phyloP scores from a whole-genome alignment of 2,888 invertebrate species.

The Pteria penguin region DNA sequence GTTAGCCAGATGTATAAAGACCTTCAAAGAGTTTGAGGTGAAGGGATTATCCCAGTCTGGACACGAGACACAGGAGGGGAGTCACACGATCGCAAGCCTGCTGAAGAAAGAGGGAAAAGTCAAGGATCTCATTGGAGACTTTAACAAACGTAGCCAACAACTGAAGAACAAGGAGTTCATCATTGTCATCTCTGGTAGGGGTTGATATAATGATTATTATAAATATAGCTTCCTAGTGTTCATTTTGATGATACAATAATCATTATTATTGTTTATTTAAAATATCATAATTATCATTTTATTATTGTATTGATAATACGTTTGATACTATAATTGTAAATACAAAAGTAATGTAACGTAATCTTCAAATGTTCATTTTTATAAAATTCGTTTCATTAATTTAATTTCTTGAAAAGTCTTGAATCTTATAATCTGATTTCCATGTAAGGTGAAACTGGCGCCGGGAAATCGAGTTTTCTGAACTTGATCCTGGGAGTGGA shows the following conservation, averaged over 20 bases:
- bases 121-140: slow-evolving; percentile 51
- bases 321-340: background rate
- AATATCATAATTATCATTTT: background rate
- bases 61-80: slow-evolving; percentile 27
- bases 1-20: background rate
- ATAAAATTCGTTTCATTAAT: no score
- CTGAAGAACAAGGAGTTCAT: slow-evolving; percentile 57
- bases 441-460: slow-evolving; percentile 73
- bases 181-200: slow-evolving; percentile 67
- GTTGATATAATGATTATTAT: no score
- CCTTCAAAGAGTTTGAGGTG: background rate
- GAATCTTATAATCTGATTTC: no score
- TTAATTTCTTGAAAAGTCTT: no score
- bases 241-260: background rate
- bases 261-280: background rate
- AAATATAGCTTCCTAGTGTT: background rate
- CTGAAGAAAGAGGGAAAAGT: slow-evolving; percentile 56
- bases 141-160: slow-evolving; percentile 41
- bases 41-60: slow-evolving; percentile 1
- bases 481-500: slow-evolving; percentile 66
- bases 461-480: slow-evolving; percentile 73
- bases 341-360: no score
- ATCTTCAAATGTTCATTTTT: no score
- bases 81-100: slow-evolving; percentile 45
- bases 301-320: background rate